A percentile compares a stretch with the other conserved stretches of the same genome.
Evolutionary conservation across 2,113 vertebrate genomes (phyloP).

Genomic region (Poeciliopsis turrubarensis): DNA sequence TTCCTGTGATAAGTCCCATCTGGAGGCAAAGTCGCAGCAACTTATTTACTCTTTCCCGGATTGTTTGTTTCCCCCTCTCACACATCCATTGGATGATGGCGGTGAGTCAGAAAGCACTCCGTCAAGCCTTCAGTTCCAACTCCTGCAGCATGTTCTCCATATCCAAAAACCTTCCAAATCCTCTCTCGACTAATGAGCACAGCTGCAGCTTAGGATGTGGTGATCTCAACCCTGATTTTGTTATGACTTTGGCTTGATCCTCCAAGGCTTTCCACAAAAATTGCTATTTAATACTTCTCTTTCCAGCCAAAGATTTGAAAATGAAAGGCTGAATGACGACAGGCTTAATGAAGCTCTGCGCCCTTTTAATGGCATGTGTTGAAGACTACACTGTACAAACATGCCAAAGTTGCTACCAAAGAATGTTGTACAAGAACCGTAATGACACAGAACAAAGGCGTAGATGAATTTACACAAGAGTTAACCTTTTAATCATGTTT

Average conservation of each 20-base stretch:
- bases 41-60: constrained; percentile 50
- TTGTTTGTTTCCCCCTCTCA: constrained; percentile 52
- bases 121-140: constrained; percentile 34
- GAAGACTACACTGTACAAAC: constrained; percentile 66
- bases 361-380: constrained; percentile 67
- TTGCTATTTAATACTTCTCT: constrained; percentile 48
- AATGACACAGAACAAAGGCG: constrained; percentile 33
- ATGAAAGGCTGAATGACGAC: constrained; percentile 56
- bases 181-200: constrained; percentile 73
- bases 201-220: constrained; percentile 66
- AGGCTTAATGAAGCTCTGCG: constrained; percentile 45
- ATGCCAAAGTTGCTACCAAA: constrained; percentile 57
- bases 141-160: constrained; percentile 24
- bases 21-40: constrained; percentile 48
- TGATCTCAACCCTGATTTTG: constrained; percentile 70
- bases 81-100: constrained; percentile 30
- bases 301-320: constrained; percentile 32
- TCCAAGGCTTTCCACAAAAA: constrained; percentile 31
- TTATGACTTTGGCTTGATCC: constrained; percentile 62
- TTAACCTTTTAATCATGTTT: constrained; percentile 20
- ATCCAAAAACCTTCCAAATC: constrained; percentile 46
- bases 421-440: constrained; percentile 31
- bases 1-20: constrained; percentile 76
- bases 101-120: constrained; percentile 37
- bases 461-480: constrained; percentile 29